phyloP scores from a whole-genome alignment of 2,113 vertebrate genomes.

The Epinephelus lanceolatus region DNA sequence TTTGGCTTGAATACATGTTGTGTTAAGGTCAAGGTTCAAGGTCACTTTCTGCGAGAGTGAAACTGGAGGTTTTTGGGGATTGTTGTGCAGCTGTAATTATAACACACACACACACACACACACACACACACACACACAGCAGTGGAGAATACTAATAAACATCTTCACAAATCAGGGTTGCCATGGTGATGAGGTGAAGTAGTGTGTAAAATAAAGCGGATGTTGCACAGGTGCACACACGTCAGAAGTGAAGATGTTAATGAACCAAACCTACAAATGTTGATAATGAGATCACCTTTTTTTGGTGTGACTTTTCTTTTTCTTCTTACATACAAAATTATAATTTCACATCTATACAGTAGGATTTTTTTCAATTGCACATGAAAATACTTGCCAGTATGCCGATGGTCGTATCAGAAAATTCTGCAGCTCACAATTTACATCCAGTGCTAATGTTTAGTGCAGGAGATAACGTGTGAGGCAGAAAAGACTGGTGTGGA shows the following conservation, averaged over 20 bases:
- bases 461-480: background rate
- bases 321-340: background rate
- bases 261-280: conserved; percentile 16
- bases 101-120: conserved; percentile 8
- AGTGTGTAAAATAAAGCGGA: conserved; percentile 32
- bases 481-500: too few species aligned
- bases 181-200: conserved; percentile 63
- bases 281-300: conserved; percentile 21
- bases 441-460: background rate
- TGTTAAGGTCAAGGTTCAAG: conserved; percentile 50
- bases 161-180: conserved; percentile 58
- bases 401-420: background rate
- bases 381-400: background rate
- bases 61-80: conserved; percentile 30
- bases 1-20: conserved; percentile 21
- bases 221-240: conserved; percentile 17
- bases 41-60: conserved; percentile 39
- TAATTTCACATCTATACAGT: background rate
- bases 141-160: conserved; percentile 47
- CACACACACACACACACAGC: conserved; percentile 15
- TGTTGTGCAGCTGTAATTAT: conserved; percentile 58
- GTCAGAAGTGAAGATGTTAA: conserved; percentile 7
- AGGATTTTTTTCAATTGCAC: background rate
- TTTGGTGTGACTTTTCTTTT: background rate
- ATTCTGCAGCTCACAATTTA: background rate